Base-by-base conservation (phyloP, 2,888 invertebrate genomes). In the Zeuzera pyrina region DNA sequence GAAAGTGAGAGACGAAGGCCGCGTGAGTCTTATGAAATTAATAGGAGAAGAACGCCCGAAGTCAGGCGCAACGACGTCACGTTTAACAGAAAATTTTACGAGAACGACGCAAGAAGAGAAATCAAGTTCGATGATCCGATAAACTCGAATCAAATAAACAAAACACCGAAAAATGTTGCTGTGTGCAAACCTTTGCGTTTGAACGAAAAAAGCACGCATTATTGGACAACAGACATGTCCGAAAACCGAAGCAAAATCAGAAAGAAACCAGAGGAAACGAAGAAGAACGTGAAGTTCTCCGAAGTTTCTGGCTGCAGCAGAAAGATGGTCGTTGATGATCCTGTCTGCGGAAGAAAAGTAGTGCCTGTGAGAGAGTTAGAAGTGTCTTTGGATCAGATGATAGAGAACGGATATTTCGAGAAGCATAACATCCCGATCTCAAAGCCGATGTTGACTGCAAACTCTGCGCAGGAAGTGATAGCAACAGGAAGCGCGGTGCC, bases 251-350 rank as follows among this genome's bases (percentile, higher is more conserved):
- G 57, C 35, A 33, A 49, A 0, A 63, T 67, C 13, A 57, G 60
- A 31, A 78, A 62, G 38, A 71, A 59, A 27, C 30, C 57, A 28
- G 83, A 78, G 2, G 84, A 84, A 30, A 52, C 53, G 0, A 84
- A 84, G 42, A 84, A 84, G 49, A 84, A 74, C 34, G 84, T 84
- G 0, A 84, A 83, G 44, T 84, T 84, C 42, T 84, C 84, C 0
- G 84, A 84, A 59, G 83, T 83, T 1, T 81, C 83, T 0, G 81
- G 79, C 2, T 81, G 79, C 24, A 76, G 68, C 30, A 54, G 81
- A 8, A 84, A 83, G 43, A 84, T 81, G 67, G 59, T 84, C 0
- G 70, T 84, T 0, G 73, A 84, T 32, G 83, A 81, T 43, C 79
- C 78, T 0, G 59, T 78, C 21, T 70, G 66, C 31, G 79, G 81